Evolutionary conservation across 1,140 invertebrate genomes (phyloP), one percentile per base, ranked within the genome.

Genomic region (Aphidius ervi): DNA sequence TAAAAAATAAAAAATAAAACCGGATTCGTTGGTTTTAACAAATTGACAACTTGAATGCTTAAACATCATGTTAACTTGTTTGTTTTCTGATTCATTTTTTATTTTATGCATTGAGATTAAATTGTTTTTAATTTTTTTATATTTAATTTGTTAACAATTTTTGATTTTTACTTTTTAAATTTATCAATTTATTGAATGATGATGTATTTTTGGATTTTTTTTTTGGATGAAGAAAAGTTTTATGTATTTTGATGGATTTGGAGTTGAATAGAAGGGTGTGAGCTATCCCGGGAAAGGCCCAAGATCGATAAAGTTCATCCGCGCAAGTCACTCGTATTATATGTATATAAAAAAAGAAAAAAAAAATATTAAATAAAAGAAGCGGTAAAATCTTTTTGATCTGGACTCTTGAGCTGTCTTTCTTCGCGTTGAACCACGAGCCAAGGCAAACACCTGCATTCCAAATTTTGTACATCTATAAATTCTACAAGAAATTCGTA

Each of bases 261-360:
- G 56, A 47, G 9, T 41, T 58, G 55, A 16, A 49, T 49, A 40
- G n/a, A 57, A 45, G 55, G 60, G 60, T 63, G 64, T 61, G 55
- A 62, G 64, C 60, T 59, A 59, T 58, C 63, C 63, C 63, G 66
- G 46, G 59, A 62, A 65, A 68, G 60, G 47, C 48, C 49, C 64
- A 40, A 59, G 63, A 73, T 73, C 70, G 63, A 73, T 73, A 73
- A 64, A 43, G 58, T 56, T 59, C 66, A 49, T 68, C 63, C 70
- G 69, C 70, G 71, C 71, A 71, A 66, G 71, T 70, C 70, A 31
- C 23, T 31, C 23, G 23, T 31, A 31, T 31, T 31, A 31, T 31
- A 31, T 31, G 4, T 4, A 31, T 31, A 54, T n/a, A 42, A 42
- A 42, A 54, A 16, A 5, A 54, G 43, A 42, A 43, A 43, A 43